Conservation (phyloP, 1,140 invertebrate species). For the Magallana angulata region DNA sequence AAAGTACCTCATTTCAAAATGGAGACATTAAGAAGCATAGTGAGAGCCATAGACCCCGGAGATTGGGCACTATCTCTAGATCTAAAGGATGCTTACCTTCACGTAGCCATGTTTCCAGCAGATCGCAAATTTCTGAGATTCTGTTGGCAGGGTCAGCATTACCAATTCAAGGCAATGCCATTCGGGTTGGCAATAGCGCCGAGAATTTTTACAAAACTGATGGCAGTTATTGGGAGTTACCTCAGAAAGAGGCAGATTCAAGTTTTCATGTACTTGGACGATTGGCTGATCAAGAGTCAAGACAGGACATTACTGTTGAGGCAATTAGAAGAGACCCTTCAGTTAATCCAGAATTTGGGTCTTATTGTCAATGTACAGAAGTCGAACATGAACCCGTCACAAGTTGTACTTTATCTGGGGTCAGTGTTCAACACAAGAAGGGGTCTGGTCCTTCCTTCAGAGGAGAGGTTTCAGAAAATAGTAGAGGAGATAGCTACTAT, state of each 20-base stretch:
- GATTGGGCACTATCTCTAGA: constrained; percentile 44
- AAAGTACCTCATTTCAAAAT: constrained; percentile 46
- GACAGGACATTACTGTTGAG: background rate
- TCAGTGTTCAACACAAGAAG: background rate
- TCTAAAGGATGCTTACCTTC: constrained; percentile 49
- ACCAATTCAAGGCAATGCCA: constrained; percentile 38
- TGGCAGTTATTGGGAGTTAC: background rate
- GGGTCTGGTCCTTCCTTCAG: background rate
- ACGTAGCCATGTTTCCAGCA: constrained; percentile 30
- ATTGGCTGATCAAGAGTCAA: constrained; percentile 45
- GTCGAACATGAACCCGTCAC: constrained; percentile 25
- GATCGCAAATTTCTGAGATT: constrained; percentile 18
- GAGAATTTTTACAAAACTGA: constrained; percentile 50
- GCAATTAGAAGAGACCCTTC: background rate
- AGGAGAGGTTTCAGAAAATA: background rate
- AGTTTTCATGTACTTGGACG: constrained; percentile 44
- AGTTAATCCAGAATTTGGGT: background rate
- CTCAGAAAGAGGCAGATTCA: constrained; percentile 13
- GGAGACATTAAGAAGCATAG: constrained; percentile 20
- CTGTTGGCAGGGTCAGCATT: constrained; percentile 3
- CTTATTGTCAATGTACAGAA: constrained; percentile 20
- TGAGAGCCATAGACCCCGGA: background rate
- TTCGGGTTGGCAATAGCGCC: constrained; percentile 41
- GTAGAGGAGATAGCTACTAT: background rate
- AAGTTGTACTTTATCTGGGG: background rate